A percentile compares a stretch with the other conserved stretches of the same genome.
phyloP scores from a whole-genome alignment of 2,797 vertebrate genomes.

The Acanthornis magna region DNA sequence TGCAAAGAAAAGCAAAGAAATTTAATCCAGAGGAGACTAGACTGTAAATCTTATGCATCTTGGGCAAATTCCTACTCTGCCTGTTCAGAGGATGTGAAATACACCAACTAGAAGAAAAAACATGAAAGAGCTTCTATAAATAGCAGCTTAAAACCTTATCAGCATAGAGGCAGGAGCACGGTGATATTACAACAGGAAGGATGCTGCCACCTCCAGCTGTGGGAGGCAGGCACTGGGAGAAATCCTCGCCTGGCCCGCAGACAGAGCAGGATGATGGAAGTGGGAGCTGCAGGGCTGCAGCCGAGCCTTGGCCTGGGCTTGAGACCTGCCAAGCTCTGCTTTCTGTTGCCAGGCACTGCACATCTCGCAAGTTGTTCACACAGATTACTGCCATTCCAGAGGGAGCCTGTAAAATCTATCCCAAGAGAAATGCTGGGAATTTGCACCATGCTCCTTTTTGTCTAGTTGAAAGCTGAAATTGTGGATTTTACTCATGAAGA shows the following conservation, averaged over 20 bases:
- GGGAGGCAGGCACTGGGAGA: not conserved
- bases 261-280: not conserved
- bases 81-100: not conserved
- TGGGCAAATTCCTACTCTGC: not conserved
- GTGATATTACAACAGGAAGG: not conserved
- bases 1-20: not conserved
- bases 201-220: not conserved
- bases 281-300: not conserved
- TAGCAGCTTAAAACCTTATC: not conserved
- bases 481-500: not conserved
- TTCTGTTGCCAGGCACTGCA: not conserved
- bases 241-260: accelerated
- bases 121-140: not conserved
- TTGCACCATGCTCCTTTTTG: not conserved
- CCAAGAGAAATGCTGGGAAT: not conserved
- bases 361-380: not conserved
- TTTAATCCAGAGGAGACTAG: not conserved
- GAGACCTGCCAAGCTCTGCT: not conserved
- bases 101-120: not conserved
- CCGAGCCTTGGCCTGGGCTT: not conserved
- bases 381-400: not conserved
- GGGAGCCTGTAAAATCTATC: not conserved
- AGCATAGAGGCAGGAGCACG: not conserved
- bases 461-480: not conserved
- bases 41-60: not conserved